A percentile compares a stretch with the other conserved stretches of the same genome.
Conservation (phyloP, 2,797 vertebrate species). For the Anniella stebbinsi region DNA sequence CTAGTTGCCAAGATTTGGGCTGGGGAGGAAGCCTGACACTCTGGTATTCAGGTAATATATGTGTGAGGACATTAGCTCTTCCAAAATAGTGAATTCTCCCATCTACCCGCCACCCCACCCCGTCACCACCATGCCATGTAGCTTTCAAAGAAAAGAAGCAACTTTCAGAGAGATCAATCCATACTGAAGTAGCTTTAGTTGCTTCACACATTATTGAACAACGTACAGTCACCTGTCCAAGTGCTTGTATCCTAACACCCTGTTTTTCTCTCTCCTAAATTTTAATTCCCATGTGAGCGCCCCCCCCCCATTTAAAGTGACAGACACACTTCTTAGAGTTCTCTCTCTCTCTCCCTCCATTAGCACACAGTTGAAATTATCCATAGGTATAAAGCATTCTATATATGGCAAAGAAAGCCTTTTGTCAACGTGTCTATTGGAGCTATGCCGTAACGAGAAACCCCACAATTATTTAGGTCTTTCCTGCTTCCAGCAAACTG, state of each 20-base stretch:
- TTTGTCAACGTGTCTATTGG: neutral
- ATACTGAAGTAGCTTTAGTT: neutral
- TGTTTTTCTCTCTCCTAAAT: neutral
- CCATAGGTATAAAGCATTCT: neutral
- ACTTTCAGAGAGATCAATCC: neutral
- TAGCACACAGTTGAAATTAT: neutral
- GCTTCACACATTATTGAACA: neutral
- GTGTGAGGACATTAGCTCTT: neutral
- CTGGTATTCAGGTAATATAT: neutral
- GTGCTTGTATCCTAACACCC: neutral
- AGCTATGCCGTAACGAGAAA: constrained; percentile 13
- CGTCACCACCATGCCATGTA: neutral
- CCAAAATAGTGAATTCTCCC: neutral
- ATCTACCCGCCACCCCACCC: neutral
- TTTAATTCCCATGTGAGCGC: neutral
- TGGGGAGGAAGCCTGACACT: neutral
- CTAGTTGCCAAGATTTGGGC: neutral
- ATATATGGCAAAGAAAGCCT: neutral
- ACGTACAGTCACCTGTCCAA: neutral
- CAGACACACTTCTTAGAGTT: neutral
- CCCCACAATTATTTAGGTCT: constrained; percentile 38
- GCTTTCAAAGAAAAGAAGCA: neutral
- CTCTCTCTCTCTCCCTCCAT: neutral
- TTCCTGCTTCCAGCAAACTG: constrained; percentile 51
- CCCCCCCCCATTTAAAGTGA: neutral